Evolutionary conservation across 1,140 invertebrate species (phyloP), one percentile per base, ranked within the genome.

Genomic region (Scylla paramamosain): DNA sequence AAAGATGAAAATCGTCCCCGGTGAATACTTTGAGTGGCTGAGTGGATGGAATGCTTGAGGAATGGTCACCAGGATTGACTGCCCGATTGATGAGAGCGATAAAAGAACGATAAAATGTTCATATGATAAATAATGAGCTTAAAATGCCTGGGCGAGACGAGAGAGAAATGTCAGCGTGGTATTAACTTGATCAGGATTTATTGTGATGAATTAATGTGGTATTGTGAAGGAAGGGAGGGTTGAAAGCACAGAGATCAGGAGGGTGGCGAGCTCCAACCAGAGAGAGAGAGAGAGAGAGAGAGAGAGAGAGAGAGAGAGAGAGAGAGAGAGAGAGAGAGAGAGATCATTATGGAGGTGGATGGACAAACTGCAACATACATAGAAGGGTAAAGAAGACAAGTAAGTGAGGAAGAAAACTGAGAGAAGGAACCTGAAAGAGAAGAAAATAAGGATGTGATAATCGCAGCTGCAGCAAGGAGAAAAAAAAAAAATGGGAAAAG

Each of bases 101-200:
- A 77, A 77, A 77, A 77, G 67, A 77, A 77, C 67, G 67, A 77
- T 77, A 77, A 77, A 77, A 77, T 77, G 67, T n/a, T 77, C 67
- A 12, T 77, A 77, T 77, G 67, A 77, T 77, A 77, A 77, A 77
- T 77, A 77, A 77, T 77, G 67, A 77, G 8, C 67, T 77, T 77
- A 77, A 77, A 77, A 77, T 77, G 67, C 67, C 67, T 25, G 12
- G 25, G 67, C 25, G 20, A n/a, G 67, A 77, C 67, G 67, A 77
- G 67, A 77, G 67, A 77, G 67, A 77, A 77, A 77, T 77, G 67
- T 77, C 25, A 77, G 25, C 20, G 67, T 77, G 8, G 67, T 77
- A 77, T n/a, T 77, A 77, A 77, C 20, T n/a, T 77, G 67, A 77
- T 77, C 67, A 77, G 67, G 67, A 77, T 77, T 77, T 77, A n/a